Conservation (phyloP, 2,888 invertebrate genomes). For the Catocala sponsa region DNA sequence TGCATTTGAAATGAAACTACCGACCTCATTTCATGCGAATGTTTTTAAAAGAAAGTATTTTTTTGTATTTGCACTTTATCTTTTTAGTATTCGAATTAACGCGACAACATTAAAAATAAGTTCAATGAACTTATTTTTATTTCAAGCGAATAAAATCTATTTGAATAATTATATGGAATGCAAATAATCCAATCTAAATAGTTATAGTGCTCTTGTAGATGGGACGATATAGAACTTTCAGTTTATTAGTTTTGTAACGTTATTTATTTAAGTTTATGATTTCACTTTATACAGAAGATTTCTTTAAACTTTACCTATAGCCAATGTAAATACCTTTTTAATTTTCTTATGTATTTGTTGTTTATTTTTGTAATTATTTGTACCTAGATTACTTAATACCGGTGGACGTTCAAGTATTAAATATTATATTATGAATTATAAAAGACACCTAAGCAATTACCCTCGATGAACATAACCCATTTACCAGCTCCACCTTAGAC, state of each 20-base stretch:
- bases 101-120: too few relatives aligned
- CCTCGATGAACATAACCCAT: background rate
- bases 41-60: too few relatives aligned
- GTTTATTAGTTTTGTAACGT: slow-evolving; percentile 7
- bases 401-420: too few relatives aligned
- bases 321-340: too few relatives aligned
- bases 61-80: background rate
- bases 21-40: background rate
- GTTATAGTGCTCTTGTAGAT: slow-evolving; percentile 14
- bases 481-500: background rate
- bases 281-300: too few relatives aligned
- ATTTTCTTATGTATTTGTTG: too few relatives aligned
- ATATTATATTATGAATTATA: too few relatives aligned
- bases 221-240: background rate
- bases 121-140: too few relatives aligned
- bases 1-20: background rate
- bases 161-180: background rate
- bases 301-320: too few relatives aligned
- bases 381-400: too few relatives aligned
- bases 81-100: slow-evolving; percentile 12
- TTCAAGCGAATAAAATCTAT: background rate
- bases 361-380: too few relatives aligned
- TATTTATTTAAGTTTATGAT: background rate
- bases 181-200: slow-evolving; percentile 27
- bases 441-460: background rate